These are phyloP conservation scores for Charaxes varanes DNA, from an alignment of 1,140 invertebrate species.

Conservation along the genomic window DNA sequence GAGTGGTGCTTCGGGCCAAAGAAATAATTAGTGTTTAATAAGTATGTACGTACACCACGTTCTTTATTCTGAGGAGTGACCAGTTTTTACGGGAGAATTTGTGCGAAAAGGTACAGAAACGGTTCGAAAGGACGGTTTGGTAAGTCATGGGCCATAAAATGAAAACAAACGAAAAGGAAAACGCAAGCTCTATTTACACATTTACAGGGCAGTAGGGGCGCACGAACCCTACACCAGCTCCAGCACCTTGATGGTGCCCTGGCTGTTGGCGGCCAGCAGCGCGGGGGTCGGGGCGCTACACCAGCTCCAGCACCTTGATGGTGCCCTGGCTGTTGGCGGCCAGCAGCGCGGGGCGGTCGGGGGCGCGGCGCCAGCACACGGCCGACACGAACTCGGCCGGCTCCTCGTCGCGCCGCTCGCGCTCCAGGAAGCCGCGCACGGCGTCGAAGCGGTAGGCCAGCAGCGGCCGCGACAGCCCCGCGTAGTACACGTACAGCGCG, in stretches of 20 bases:
- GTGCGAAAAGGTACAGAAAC: too few species aligned
- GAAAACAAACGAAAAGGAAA: constrained; percentile 5
- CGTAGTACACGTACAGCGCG: constrained; percentile 94
- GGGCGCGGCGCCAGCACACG: constrained; percentile 94
- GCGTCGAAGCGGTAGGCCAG: constrained; percentile 94
- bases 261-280: constrained; percentile 94
- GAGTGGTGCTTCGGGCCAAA: too few species aligned
- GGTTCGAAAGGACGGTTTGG: neutral
- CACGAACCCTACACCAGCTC: constrained; percentile 75
- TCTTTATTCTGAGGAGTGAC: too few species aligned
- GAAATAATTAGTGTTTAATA: too few species aligned
- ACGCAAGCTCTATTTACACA: constrained; percentile 14
- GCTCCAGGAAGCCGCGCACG: constrained; percentile 85
- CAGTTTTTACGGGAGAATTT: too few species aligned
- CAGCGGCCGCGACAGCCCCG: constrained; percentile 90
- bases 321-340: constrained; percentile 96
- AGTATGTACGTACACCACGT: too few species aligned
- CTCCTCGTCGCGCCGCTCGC: constrained; percentile 85
- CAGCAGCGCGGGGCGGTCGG: constrained; percentile 80
- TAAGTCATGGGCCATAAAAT: neutral
- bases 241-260: constrained; percentile 92
- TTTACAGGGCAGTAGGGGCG: constrained; percentile 6
- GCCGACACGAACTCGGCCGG: constrained; percentile 96
- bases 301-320: constrained; percentile 89
- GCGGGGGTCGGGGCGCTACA: constrained; percentile 67